Conservation (phyloP, 2,888 invertebrate genomes). For the Limnephilus rhombicus region DNA sequence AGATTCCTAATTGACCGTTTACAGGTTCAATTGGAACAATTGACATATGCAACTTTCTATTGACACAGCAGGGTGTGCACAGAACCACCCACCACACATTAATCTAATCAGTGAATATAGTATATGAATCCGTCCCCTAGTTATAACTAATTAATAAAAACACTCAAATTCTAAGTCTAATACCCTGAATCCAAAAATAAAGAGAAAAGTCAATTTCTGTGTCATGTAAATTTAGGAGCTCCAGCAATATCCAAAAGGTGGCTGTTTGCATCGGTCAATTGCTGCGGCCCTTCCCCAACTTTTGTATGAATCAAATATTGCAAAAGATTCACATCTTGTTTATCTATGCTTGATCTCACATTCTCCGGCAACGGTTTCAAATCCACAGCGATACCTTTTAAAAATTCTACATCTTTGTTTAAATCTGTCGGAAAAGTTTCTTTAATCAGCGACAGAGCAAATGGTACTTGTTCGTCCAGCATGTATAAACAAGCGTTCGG, state of each 20-base stretch:
- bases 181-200: constrained; percentile 7
- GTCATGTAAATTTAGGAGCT: constrained; percentile 70
- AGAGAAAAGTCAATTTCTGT: constrained; percentile 5
- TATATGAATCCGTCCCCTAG: not conserved
- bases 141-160: not conserved
- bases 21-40: no score
- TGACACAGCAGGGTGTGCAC: no score
- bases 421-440: constrained; percentile 83
- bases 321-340: constrained; percentile 78
- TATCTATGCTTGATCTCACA: constrained; percentile 70
- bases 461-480: constrained; percentile 85
- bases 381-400: constrained; percentile 77
- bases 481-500: constrained; percentile 96
- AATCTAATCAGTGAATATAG: no score
- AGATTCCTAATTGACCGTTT: no score
- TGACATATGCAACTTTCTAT: no score
- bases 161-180: not conserved
- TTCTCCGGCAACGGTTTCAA: constrained; percentile 65
- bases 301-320: constrained; percentile 91
- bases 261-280: constrained; percentile 69
- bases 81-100: no score
- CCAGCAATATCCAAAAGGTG: constrained; percentile 77
- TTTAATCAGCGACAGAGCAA: constrained; percentile 83
- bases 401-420: constrained; percentile 73
- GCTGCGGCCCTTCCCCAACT: constrained; percentile 87